Evolutionary conservation across 2,797 vertebrate genomes (phyloP).

Genomic region (Neomorphus geoffroyi): DNA sequence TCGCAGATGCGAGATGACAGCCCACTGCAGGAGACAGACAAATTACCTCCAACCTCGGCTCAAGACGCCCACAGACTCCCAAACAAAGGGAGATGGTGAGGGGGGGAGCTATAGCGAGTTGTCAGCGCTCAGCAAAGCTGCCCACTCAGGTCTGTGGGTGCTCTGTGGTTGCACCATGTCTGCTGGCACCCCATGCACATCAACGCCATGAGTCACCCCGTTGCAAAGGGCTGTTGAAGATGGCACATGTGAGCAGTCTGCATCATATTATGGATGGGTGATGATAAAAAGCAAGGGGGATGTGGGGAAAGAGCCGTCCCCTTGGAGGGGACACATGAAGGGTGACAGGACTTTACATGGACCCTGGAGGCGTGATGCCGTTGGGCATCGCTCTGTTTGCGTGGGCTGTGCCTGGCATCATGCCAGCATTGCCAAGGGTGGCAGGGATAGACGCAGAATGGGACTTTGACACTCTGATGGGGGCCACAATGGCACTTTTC

Average conservation of each 20-base stretch:
- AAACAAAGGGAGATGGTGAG: conserved; percentile 1
- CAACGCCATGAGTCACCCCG: fast-evolving
- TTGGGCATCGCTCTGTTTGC: neutral
- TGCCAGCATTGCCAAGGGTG: neutral
- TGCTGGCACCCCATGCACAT: fast-evolving
- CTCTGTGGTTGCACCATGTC: neutral
- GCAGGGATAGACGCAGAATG: neutral
- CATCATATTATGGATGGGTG: fast-evolving
- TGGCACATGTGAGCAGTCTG: fast-evolving
- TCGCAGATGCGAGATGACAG: conserved; percentile 66
- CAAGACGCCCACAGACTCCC: conserved; percentile 17
- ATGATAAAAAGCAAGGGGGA: neutral
- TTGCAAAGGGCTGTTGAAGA: neutral
- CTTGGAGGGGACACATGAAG: neutral
- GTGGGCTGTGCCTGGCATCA: fast-evolving
- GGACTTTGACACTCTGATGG: neutral
- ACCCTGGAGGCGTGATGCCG: neutral
- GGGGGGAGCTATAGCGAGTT: neutral
- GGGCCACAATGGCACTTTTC: neutral
- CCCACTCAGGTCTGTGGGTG: neutral
- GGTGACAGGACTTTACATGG: neutral
- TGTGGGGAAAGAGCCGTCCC: neutral
- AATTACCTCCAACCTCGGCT: conserved; percentile 56
- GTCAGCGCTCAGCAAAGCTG: neutral
- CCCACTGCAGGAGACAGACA: conserved; percentile 71